Percentiles rank a stretch among this genome's conserved stretches.
Conservation (phyloP, 1,140 invertebrate genomes). For the Dolichoris vasculosae region DNA sequence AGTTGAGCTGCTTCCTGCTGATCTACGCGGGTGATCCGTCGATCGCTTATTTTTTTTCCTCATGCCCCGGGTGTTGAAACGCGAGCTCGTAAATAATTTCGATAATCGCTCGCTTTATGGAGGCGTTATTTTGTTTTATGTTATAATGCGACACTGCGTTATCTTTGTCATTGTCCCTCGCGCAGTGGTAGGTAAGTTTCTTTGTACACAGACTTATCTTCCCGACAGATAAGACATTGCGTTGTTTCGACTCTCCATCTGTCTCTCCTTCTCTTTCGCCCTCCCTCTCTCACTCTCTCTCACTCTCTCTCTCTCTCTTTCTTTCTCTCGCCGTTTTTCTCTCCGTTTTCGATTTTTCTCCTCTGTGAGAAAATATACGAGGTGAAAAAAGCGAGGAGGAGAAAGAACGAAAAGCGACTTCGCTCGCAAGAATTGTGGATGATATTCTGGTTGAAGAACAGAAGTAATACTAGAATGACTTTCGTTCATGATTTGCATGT, state of each 20-base stretch:
- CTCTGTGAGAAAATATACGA: not conserved
- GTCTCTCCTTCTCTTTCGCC: not conserved
- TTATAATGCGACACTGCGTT: not conserved
- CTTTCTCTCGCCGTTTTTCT: no score
- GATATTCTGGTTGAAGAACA: not conserved
- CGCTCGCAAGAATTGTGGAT: slow-evolving; percentile 50
- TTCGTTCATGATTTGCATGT: slow-evolving; percentile 31
- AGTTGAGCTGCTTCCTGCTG: not conserved
- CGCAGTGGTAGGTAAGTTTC: not conserved
- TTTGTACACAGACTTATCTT: slow-evolving; percentile 38
- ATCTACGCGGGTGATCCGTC: slow-evolving; percentile 11
- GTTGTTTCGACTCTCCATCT: not conserved
- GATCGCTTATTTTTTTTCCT: not conserved
- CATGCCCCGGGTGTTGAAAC: not conserved
- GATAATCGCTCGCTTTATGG: slow-evolving; percentile 40
- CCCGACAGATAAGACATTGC: slow-evolving; percentile 21
- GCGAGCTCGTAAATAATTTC: slow-evolving; percentile 43
- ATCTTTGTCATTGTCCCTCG: not conserved
- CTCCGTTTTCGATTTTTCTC: no score
- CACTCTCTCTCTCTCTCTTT: not conserved
- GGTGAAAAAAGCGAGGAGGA: not conserved
- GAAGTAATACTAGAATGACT: slow-evolving; percentile 1
- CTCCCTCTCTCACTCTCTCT: not conserved
- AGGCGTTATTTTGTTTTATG: slow-evolving; percentile 11
- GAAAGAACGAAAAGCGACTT: not conserved